A percentile compares a stretch with the other conserved stretches of the same genome.
Conservation (phyloP, 2,888 invertebrate genomes). For the Pyrrhia umbra region DNA sequence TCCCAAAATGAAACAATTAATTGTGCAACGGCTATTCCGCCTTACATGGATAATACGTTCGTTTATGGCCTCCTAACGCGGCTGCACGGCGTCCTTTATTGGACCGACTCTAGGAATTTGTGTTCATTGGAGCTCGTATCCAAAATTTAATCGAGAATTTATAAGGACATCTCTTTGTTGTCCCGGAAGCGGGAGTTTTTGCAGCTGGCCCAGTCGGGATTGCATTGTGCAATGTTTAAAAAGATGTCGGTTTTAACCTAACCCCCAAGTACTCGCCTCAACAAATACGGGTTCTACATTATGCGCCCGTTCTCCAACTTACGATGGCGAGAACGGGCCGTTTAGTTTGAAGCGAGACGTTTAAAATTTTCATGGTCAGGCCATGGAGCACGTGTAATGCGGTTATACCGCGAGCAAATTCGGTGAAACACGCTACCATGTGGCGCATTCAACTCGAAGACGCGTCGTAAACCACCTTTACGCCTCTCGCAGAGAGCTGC, state of each 20-base stretch:
- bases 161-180: conserved; percentile 87
- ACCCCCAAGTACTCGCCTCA: conserved; percentile 69
- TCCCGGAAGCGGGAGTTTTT: conserved; percentile 78
- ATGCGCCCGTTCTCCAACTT: conserved; percentile 64
- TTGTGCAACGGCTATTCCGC: conserved; percentile 91
- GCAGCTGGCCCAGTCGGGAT: conserved; percentile 80
- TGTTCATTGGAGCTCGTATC: conserved; percentile 89
- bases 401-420: conserved; percentile 83
- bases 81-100: conserved; percentile 90
- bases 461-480: conserved; percentile 89
- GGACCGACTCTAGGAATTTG: conserved; percentile 90
- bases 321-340: conserved; percentile 67
- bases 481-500: conserved; percentile 85
- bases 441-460: conserved; percentile 87
- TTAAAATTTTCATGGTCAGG: conserved; percentile 89
- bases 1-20: conserved; percentile 91
- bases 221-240: conserved; percentile 79
- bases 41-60: conserved; percentile 91
- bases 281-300: conserved; percentile 67
- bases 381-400: conserved; percentile 85
- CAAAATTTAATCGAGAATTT: conserved; percentile 89
- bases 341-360: conserved; percentile 81
- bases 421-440: conserved; percentile 83
- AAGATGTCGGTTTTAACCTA: conserved; percentile 74
- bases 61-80: conserved; percentile 90